These are phyloP conservation scores for Acanthococcus lagerstroemiae DNA, from an alignment of 2,888 invertebrate species.

Conservation along the genomic window DNA sequence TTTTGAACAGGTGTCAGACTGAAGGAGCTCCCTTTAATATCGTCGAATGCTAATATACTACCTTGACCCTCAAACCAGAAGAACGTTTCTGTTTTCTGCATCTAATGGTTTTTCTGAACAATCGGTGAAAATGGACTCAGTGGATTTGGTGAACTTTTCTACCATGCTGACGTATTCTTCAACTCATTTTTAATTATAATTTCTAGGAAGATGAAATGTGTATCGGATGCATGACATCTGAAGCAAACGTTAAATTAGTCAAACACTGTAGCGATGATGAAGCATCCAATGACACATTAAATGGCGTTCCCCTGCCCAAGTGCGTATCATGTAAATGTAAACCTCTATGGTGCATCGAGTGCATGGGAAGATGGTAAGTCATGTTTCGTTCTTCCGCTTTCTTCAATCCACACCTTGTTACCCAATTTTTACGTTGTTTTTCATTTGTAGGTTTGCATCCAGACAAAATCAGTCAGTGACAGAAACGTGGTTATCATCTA, in stretches of 20 bases:
- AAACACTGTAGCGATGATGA: conserved; percentile 52
- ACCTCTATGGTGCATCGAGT: conserved; percentile 82
- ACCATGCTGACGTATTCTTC: no score
- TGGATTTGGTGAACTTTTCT: no score
- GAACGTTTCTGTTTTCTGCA: neutral
- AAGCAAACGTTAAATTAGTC: conserved; percentile 67
- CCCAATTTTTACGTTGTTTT: conserved; percentile 17
- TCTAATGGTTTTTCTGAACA: no score
- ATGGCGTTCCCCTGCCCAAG: conserved; percentile 2
- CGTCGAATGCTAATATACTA: no score
- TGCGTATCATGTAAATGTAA: conserved; percentile 56
- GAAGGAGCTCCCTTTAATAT: no score
- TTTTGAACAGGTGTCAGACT: no score
- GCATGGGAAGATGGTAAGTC: conserved; percentile 64
- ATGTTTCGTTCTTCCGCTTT: neutral
- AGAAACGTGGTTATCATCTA: conserved; percentile 66
- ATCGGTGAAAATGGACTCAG: no score
- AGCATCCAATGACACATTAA: conserved; percentile 33
- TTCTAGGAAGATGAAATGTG: conserved; percentile 55
- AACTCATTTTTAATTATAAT: neutral
- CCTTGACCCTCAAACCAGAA: no score
- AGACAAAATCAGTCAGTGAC: conserved; percentile 60
- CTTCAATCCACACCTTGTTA: no score
- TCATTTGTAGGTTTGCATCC: conserved; percentile 60
- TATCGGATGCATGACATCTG: conserved; percentile 76